These are phyloP conservation scores for Diceros bicornis DNA, from an alignment of 2,797 vertebrate genomes.

Conservation along the genomic window DNA sequence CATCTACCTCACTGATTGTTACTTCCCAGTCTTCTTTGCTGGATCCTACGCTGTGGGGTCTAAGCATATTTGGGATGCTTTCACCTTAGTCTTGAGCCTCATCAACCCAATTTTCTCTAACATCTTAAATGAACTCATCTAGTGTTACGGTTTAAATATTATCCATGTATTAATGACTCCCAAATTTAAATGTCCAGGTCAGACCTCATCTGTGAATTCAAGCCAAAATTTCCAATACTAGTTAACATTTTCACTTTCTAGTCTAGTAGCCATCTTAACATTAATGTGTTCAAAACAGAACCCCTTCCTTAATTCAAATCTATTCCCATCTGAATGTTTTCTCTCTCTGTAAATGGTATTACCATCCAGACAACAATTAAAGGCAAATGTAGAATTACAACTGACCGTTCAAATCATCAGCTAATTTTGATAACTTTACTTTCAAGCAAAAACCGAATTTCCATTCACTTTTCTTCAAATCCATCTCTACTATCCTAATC, in stretches of 20 bases:
- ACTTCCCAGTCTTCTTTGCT: neutral
- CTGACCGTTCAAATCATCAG: neutral
- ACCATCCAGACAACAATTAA: neutral
- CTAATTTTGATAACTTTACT: neutral
- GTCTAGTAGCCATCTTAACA: neutral
- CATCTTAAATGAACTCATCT: neutral
- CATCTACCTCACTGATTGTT: neutral
- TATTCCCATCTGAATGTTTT: neutral
- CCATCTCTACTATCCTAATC: neutral
- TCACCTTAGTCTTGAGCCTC: neutral
- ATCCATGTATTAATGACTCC: neutral
- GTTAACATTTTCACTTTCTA: neutral
- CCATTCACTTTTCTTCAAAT: neutral
- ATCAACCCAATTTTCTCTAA: neutral
- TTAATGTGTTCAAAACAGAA: neutral
- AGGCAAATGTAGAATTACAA: neutral
- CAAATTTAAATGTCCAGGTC: neutral
- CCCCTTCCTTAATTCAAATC: neutral
- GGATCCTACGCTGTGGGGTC: neutral
- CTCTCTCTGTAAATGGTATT: neutral
- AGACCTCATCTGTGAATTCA: neutral
- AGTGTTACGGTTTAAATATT: neutral
- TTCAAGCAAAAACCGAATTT: constrained; percentile 15
- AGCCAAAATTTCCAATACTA: neutral
- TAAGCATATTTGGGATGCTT: neutral